Base-by-base conservation (phyloP, 2,888 invertebrate species). In the Subacronicta megacephala region DNA sequence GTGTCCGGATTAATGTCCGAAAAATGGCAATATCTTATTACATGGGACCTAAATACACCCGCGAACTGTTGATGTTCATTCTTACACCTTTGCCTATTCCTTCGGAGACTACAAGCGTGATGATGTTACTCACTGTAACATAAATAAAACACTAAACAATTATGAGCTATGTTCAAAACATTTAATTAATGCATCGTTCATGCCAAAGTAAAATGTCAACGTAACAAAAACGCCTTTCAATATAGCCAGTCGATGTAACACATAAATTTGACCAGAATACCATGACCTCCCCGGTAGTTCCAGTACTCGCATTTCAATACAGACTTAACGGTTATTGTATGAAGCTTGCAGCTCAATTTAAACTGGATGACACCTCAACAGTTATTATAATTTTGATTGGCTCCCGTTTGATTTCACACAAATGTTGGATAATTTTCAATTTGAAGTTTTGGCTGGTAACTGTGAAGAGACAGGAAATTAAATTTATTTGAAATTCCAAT, bases 381-480 rank as follows among this genome's bases (percentile, higher is more conserved):
- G 82, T 84, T 85, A 86, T 89, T 88, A 85, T 88, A 88, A 90
- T 87, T 89, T 87, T 84, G 85, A 90, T 88, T 85, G 85, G 75
- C 79, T 81, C 75, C 74, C 81, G 75, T 78, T 81, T 82, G 83
- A 83, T 77, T 77, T 72, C 52, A 61, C 77, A 58, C 54, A 65
- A 63, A 72, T 56, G 62, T 15, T 51, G 62, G 56, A 75, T 84
- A 81, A 84, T 80, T 79, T 83, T 83, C 79, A 71, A 77, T 84
- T 82, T 60, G 57, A 75, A 77, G 72, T 79, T 64, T n/a, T 26
- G 40, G 26, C 18, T 31, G 13, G 45, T 35, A 50, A 69, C 59
- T 62, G 26, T 26, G 10, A 26, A 74, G 73, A 18, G 62, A 70
- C 79, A 82, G 90, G 89, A 91, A 91, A 92, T 93, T 91, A 85